Evolutionary conservation across 92 coral and sea anemone genomes (phyloP), one percentile per base, ranked within the genome.

Genomic region (Diadumene lineata): DNA sequence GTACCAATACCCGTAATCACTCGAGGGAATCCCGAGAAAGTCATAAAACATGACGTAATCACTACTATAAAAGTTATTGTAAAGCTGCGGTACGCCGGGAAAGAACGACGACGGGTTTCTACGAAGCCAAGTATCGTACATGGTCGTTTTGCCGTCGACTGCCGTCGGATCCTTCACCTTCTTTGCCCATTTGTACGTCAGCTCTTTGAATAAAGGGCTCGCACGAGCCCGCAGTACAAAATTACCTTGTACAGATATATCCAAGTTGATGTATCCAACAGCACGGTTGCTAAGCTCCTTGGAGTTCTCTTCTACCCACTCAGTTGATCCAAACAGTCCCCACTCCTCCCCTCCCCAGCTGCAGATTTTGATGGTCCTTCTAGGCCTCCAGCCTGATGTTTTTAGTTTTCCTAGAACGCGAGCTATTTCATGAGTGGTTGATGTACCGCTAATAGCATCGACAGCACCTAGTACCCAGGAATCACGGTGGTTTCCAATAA

Each of bases 281-380:
- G 97, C 97, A 24, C 98, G 84, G 29, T 94, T 92, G 7, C 79
- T 56, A 9, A 94, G 65, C 38, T 91, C 48, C 31, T 92, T 86
- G 2, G 86, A 85, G 62, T 94, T 88, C 66, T 94, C 87, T 56
- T 94, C 98, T 0, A 94, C 98, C 93, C 97, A 94, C 63, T 94
- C 98, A 7, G 96, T 79, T 16, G 98, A 94, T 33, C 98, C 98
- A 80, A 91, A 88, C 33, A 94, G 78, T 43, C 89, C 89, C 74
- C 90, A 92, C 78, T 94, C 98, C 77, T 94, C 98, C 10, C 93
- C 98, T 21, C 97, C 97, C 98, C 98, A 94, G 80, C 98, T 94
- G 31, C 98, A 94, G 18, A 94, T 86, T 61, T 91, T 88, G 19
- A 94, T 92, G 21, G 97, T 88, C 57, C 98, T 81, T 34, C 97